Evolutionary conservation across 2,113 vertebrate species (phyloP).

Genomic region (Rhadina sibilatrix): DNA sequence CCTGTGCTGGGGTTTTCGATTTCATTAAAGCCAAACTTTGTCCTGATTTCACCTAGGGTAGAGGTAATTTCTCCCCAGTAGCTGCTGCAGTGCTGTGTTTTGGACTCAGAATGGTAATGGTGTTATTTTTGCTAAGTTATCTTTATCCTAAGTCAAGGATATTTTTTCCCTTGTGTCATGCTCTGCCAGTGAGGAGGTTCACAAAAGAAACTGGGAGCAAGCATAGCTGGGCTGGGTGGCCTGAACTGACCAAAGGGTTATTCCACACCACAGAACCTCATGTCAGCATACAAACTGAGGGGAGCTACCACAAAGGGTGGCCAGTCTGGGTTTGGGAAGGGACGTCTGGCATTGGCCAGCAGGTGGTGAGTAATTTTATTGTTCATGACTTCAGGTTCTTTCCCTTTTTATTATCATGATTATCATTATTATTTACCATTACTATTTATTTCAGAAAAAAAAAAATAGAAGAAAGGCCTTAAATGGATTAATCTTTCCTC

Average conservation of each 20-base stretch:
- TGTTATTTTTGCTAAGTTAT: background rate
- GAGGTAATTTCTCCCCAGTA: background rate
- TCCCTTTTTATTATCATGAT: background rate
- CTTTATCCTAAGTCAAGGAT: background rate
- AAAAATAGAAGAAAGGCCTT: background rate
- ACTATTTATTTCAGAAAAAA: background rate
- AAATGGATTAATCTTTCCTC: background rate
- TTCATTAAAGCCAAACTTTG: background rate
- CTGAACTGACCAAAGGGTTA: background rate
- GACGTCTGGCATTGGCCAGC: background rate
- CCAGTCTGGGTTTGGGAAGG: background rate
- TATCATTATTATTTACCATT: background rate
- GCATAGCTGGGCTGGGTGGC: background rate
- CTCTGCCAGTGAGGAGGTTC: background rate
- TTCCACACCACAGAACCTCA: background rate
- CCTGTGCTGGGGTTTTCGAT: background rate
- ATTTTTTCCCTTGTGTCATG: background rate
- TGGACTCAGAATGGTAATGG: background rate
- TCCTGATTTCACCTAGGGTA: background rate
- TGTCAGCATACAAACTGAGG: background rate
- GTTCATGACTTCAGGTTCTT: background rate
- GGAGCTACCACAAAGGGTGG: background rate
- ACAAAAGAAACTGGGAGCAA: background rate
- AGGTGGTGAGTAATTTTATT: background rate
- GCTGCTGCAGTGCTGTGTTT: background rate